Conservation (phyloP, 1,140 invertebrate species). For the Myzus persicae region DNA sequence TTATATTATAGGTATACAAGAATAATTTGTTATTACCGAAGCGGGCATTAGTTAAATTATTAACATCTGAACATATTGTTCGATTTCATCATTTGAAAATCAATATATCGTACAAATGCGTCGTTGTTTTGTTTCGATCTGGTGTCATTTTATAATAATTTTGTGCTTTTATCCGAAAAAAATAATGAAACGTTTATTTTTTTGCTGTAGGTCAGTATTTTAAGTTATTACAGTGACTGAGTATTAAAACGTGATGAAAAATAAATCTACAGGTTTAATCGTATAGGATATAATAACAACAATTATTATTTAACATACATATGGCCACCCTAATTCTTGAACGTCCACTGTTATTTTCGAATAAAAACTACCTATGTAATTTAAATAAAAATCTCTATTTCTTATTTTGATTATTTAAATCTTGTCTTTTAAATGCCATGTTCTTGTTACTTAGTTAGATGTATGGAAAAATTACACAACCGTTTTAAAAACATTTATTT, state of each 20-base stretch:
- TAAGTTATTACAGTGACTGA: not conserved
- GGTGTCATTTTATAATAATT: no score
- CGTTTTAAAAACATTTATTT: slow-evolving; percentile 8
- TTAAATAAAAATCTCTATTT: not conserved
- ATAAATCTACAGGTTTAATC: not conserved
- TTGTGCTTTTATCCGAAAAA: not conserved
- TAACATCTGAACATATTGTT: not conserved
- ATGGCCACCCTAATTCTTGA: not conserved
- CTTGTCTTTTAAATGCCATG: not conserved
- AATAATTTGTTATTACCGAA: not conserved
- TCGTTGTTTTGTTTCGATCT: not conserved
- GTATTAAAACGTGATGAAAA: not conserved
- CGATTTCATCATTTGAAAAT: not conserved
- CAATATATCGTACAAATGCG: not conserved
- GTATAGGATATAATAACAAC: not conserved
- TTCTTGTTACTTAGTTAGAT: not conserved
- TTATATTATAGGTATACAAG: no score
- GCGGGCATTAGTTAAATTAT: not conserved
- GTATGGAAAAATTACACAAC: not conserved
- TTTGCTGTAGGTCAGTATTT: not conserved
- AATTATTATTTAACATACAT: not conserved
- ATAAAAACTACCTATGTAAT: not conserved
- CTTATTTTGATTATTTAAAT: not conserved
- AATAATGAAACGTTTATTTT: not conserved
- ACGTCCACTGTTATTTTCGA: not conserved